Conservation (phyloP, 2,113 vertebrate species). For the Ceyx melanurus region DNA sequence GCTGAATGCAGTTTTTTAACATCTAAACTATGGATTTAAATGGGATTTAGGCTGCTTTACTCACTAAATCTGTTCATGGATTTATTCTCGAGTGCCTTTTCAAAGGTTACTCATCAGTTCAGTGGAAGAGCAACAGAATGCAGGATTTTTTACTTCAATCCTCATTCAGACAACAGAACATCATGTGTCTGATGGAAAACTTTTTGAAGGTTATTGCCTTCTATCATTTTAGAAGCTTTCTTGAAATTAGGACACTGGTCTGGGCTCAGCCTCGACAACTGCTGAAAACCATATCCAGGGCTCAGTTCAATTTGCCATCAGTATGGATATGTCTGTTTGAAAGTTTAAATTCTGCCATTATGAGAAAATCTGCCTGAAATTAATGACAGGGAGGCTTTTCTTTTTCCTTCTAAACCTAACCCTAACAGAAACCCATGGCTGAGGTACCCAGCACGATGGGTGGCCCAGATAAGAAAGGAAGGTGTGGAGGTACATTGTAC, state of each 20-base stretch:
- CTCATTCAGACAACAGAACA: background rate
- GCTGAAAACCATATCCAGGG: slow-evolving; percentile 23
- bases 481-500: too few species aligned
- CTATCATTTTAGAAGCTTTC: slow-evolving; percentile 30
- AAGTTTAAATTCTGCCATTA: background rate
- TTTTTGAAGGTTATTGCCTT: background rate
- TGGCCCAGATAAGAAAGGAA: too few species aligned
- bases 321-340: background rate
- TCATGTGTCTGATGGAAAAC: background rate
- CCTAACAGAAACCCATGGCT: too few species aligned
- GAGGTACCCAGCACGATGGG: too few species aligned
- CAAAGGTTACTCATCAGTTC: slow-evolving; percentile 45
- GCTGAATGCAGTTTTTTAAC: slow-evolving; percentile 30
- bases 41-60: slow-evolving; percentile 51
- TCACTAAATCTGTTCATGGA: slow-evolving; percentile 58
- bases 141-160: background rate
- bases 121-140: background rate
- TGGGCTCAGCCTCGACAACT: slow-evolving; percentile 1
- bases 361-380: slow-evolving; percentile 12
- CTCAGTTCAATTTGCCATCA: slow-evolving; percentile 46
- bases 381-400: background rate
- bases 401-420: background rate
- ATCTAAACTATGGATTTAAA: slow-evolving; percentile 52
- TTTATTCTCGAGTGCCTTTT: slow-evolving; percentile 56
- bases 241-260: slow-evolving; percentile 28